Conservation (phyloP, 2,113 vertebrate genomes). For the Tyrannus savana region DNA sequence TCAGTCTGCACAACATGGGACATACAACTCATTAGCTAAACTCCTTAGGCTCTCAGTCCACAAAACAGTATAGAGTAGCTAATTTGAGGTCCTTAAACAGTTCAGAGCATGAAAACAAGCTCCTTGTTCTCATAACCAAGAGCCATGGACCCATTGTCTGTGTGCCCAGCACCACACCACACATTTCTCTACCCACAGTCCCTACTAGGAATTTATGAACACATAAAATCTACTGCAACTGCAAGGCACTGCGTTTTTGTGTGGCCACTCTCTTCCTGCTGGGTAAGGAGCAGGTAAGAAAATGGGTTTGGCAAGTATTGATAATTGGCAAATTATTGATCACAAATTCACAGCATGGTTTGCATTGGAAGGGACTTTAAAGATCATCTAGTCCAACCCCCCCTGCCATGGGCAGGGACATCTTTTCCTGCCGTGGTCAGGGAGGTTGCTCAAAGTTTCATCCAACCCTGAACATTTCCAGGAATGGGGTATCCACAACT, state of each 20-base stretch:
- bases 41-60: not conserved
- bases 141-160: not conserved
- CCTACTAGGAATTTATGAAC: not conserved
- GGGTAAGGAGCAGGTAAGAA: not conserved
- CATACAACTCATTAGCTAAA: not conserved
- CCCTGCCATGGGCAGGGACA: not conserved
- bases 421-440: not conserved
- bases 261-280: not conserved
- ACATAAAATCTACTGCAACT: not conserved
- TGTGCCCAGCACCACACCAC: not conserved
- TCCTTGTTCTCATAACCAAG: not conserved
- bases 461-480: not conserved
- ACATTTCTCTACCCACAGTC: not conserved
- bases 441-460: not conserved
- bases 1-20: not conserved
- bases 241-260: not conserved
- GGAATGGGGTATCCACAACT: not conserved
- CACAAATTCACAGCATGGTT: not conserved
- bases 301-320: not conserved
- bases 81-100: not conserved
- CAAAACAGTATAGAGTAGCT: not conserved
- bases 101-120: not conserved
- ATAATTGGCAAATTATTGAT: not conserved
- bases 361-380: not conserved
- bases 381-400: not conserved